A percentile compares a stretch with the other conserved stretches of the same genome.
Conservation (phyloP, 2,113 vertebrate genomes). For the Mesocricetus auratus region DNA sequence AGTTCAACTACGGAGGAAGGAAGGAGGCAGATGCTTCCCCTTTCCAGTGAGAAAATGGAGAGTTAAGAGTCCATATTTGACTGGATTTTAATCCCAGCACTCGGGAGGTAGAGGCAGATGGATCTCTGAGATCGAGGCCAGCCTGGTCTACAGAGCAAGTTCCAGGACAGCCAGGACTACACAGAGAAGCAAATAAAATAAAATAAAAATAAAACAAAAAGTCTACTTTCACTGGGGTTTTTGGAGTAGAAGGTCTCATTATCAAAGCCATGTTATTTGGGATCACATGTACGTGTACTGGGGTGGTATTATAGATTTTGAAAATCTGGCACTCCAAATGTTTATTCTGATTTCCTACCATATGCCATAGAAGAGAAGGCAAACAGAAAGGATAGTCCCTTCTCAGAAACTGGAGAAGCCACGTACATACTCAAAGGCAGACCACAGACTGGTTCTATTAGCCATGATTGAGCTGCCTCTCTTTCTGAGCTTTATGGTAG, state of each 20-base stretch:
- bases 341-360: constrained; percentile 28
- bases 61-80: not conserved
- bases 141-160: not conserved
- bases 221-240: not conserved
- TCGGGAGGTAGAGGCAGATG: not conserved
- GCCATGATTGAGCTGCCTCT: not conserved
- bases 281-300: not conserved
- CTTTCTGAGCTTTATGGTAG: not conserved
- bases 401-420: not conserved
- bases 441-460: not conserved
- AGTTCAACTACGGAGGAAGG: not conserved
- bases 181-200: not conserved
- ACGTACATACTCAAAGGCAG: constrained; percentile 51
- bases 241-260: not conserved
- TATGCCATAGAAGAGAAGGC: not conserved
- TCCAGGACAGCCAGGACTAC: not conserved
- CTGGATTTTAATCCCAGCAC: not conserved
- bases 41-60: constrained; percentile 4
- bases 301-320: not conserved
- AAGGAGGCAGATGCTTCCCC: not conserved
- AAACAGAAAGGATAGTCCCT: not conserved
- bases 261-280: constrained; percentile 14
- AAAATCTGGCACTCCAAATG: constrained; percentile 11
- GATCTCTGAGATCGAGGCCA: not conserved
- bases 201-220: not conserved